Base-by-base conservation (phyloP, 30 jellyfish, hydroid and myxozoan genomes). In the Phacellophora camtschatica region DNA sequence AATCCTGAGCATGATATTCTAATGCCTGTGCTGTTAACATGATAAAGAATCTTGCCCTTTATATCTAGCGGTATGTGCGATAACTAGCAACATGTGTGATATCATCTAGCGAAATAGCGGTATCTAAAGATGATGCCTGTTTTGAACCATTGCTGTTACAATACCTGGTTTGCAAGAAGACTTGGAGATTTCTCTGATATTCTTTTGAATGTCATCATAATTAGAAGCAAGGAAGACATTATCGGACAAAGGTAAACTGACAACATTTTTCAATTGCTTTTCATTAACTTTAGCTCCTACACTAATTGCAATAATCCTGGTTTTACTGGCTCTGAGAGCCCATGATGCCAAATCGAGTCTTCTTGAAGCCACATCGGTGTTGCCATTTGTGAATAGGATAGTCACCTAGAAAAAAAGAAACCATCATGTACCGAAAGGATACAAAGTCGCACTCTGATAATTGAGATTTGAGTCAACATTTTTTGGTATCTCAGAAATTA, bases 301-400 rank as follows among this genome's bases (percentile, higher is more conserved):
- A 58, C 97, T 68, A 46, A 94, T 63, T 11, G 99, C 97, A 61
- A 88, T 89, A 12, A 94, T 87, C 57, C 97, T 88, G 22, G 65
- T 95, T 48, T 92, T 96, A 20, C 93, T 55, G 41, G 67, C 88
- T 51, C 97, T 64, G 25, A 94, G 73, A 4, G 96, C 93, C 99
- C 99, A 94, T 7, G 99, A 94, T n/a, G 99, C 99, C 4, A 83
- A 32, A 74, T 94, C 99, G 24, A 94, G 51, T 74, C 97, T 34
- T 45, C 58, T 58, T 27, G 97, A 87, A 16, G 66, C 76, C 0
- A 42, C 94, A 0, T 77, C 99, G 12, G 95, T 77, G 83, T 87
- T 87, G 24, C 99, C 99, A 62, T 94, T 97, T 4, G 97, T 94
- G 58, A 94, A 71, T 33, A 94, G 64, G 8, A 94, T 35, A 56